phyloP scores from a whole-genome alignment of 2,888 invertebrate genomes.

The Arctia plantaginis region DNA sequence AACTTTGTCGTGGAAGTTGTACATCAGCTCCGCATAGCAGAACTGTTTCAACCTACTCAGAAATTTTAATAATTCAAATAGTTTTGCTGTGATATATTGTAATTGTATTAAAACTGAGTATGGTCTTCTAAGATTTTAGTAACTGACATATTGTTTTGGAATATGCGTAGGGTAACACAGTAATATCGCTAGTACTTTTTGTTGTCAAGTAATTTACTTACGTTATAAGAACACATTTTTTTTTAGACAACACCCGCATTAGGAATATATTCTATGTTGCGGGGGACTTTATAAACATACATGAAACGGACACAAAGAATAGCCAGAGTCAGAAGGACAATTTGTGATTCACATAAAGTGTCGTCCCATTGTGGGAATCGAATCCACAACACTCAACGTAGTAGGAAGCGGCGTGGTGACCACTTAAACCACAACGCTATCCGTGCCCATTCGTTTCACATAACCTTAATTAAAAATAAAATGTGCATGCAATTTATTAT shows the following conservation, averaged over 20 bases:
- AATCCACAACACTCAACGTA: too few species aligned
- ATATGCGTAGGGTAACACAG: background rate
- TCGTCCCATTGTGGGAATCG: too few species aligned
- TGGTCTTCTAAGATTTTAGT: background rate
- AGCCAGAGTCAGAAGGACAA: too few species aligned
- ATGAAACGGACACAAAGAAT: too few species aligned
- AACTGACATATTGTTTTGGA: too few species aligned
- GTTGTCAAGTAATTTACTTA: background rate
- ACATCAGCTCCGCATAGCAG: constrained; percentile 59
- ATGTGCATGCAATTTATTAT: background rate
- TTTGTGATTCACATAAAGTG: too few species aligned
- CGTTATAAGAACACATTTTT: background rate
- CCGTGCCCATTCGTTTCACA: too few species aligned
- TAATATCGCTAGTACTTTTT: background rate
- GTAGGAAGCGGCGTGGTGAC: too few species aligned
- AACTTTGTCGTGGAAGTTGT: constrained; percentile 68
- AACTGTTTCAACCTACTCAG: constrained; percentile 35
- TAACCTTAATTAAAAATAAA: background rate
- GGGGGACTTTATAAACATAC: too few species aligned
- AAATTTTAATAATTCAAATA: constrained; percentile 36
- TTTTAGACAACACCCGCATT: too few species aligned
- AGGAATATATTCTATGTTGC: too few species aligned
- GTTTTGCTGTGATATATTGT: constrained; percentile 13
- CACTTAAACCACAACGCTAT: too few species aligned
- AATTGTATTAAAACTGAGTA: background rate